Conservation (phyloP, 1,140 invertebrate genomes). For the Brachionus asplanchnoidis region DNA sequence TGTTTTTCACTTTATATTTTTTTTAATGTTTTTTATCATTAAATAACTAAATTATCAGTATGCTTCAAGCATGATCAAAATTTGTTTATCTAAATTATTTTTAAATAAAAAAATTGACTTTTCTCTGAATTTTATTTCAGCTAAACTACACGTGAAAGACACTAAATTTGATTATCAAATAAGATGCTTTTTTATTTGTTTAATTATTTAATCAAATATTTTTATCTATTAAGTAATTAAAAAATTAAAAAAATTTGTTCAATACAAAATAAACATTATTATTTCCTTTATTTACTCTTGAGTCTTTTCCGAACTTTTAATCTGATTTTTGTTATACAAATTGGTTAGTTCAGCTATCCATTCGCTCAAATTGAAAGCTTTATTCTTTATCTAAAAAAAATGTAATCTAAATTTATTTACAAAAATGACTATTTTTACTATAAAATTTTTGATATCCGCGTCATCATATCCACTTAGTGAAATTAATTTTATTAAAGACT, state of each 20-base stretch:
- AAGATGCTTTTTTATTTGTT: neutral
- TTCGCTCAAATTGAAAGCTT: neutral
- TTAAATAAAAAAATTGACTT: neutral
- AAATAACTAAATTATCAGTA: neutral
- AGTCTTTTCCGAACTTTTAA: neutral
- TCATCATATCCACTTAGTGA: conserved; percentile 16
- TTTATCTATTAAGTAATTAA: too few relatives aligned
- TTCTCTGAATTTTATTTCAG: neutral
- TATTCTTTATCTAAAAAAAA: conserved; percentile 13
- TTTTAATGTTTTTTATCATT: neutral
- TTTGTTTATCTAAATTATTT: neutral
- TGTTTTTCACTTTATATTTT: neutral
- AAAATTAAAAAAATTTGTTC: too few relatives aligned
- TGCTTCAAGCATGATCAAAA: neutral
- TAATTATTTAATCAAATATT: too few relatives aligned
- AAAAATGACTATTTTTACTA: neutral
- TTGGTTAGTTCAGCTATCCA: conserved; percentile 8
- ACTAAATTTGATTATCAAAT: neutral
- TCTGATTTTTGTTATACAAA: conserved; percentile 10
- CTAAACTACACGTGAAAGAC: neutral
- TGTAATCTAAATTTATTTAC: neutral
- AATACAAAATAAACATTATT: too few relatives aligned
- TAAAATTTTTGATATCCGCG: conserved; percentile 21
- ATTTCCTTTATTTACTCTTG: neutral
- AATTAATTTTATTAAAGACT: conserved; percentile 12